Conservation (phyloP, 2,113 vertebrate genomes). For the Xenus cinereus region DNA sequence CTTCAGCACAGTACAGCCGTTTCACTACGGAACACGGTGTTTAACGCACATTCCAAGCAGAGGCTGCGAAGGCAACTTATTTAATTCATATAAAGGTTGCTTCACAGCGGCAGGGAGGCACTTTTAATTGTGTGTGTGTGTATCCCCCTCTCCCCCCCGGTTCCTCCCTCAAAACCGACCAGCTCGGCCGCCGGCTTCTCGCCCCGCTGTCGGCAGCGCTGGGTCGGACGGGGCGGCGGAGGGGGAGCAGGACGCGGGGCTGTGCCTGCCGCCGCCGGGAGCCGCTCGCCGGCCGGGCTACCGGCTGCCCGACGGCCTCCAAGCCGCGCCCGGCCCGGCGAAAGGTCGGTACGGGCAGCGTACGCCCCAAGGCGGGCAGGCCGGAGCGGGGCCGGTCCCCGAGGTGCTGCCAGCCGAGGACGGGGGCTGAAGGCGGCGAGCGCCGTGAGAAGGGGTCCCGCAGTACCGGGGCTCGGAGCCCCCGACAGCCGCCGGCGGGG, state of each 20-base stretch:
- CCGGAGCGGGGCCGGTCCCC: no score
- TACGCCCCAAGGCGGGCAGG: neutral
- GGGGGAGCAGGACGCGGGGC: neutral
- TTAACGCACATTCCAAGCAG: neutral
- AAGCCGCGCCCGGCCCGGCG: neutral
- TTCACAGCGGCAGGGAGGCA: neutral
- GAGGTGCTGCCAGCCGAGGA: no score
- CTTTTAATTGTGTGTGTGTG: no score
- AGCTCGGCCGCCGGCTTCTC: neutral
- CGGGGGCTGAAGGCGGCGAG: neutral
- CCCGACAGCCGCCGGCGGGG: no score
- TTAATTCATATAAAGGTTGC: accelerated
- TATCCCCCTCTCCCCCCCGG: no score
- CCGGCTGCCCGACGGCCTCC: neutral
- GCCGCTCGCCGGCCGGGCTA: no score
- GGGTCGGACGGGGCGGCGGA: neutral
- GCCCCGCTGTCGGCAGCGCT: accelerated
- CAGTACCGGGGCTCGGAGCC: neutral
- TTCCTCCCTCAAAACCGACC: neutral
- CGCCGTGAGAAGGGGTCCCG: neutral
- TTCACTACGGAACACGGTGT: accelerated
- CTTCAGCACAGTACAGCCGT: neutral
- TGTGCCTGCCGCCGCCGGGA: accelerated
- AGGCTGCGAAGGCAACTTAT: neutral
- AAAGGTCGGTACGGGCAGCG: neutral